These are phyloP conservation scores for Aphaenogaster ashmeadi DNA, from an alignment of 1,140 invertebrate genomes.

Conservation along the genomic window DNA sequence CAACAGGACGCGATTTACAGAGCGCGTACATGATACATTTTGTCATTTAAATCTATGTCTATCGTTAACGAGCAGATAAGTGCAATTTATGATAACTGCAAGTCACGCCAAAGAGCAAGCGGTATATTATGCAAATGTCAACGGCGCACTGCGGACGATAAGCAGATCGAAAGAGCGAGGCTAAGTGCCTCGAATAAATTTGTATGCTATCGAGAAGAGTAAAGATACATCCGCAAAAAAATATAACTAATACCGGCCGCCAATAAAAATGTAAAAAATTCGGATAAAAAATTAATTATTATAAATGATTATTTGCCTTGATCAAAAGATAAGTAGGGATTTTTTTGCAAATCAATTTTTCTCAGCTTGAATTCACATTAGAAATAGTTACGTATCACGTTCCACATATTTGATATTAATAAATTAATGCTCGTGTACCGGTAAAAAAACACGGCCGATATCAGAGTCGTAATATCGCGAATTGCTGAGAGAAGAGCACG, in stretches of 20 bases:
- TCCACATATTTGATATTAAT: not conserved
- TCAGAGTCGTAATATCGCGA: not conserved
- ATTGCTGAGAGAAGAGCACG: not conserved
- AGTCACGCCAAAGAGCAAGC: slow-evolving; percentile 47
- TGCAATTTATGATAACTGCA: slow-evolving; percentile 44
- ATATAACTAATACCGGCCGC: not conserved
- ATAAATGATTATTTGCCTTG: slow-evolving; percentile 2
- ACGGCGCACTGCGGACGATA: slow-evolving; percentile 23
- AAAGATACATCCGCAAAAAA: not conserved
- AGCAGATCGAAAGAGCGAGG: slow-evolving; percentile 31
- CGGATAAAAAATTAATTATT: slow-evolving; percentile 1
- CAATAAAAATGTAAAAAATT: not conserved
- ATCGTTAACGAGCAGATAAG: slow-evolving; percentile 59
- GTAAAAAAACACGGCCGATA: not conserved
- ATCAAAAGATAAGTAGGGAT: not conserved
- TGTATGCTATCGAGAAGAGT: not conserved
- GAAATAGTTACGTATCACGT: not conserved
- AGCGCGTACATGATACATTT: slow-evolving; percentile 47
- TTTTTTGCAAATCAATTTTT: not conserved
- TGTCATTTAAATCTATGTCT: slow-evolving; percentile 39
- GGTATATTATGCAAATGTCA: slow-evolving; percentile 50
- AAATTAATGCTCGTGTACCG: not conserved
- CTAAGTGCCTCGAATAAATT: slow-evolving; percentile 12
- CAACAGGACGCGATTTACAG: slow-evolving; percentile 55
- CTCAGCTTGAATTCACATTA: not conserved